Percentiles rank a stretch among this genome's conserved stretches.
Conservation (phyloP, 2,113 vertebrate genomes). For the Calypte anna region DNA sequence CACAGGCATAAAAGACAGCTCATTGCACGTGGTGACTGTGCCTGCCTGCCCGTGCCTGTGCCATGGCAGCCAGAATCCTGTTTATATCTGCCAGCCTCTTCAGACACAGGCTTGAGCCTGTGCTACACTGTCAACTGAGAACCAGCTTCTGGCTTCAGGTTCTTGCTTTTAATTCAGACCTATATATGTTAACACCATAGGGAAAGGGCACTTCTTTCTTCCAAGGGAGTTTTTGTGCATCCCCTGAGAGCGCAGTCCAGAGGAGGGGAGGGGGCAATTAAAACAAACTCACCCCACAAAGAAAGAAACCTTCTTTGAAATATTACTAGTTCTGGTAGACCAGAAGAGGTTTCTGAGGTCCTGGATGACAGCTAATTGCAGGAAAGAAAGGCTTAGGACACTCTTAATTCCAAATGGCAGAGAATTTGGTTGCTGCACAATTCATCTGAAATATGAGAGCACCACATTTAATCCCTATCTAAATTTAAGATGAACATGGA, state of each 20-base stretch:
- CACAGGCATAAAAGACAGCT: neutral
- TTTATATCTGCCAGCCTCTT: neutral
- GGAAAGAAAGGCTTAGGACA: neutral
- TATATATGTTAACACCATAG: neutral
- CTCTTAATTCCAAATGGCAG: neutral
- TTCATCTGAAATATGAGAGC: neutral
- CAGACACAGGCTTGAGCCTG: fast-evolving
- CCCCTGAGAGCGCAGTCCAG: fast-evolving
- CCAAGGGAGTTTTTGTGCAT: neutral
- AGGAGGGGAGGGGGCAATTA: neutral
- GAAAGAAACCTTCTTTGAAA: neutral
- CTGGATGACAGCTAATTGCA: neutral
- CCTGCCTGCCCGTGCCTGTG: neutral
- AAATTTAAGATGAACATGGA: neutral
- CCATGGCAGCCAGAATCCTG: neutral
- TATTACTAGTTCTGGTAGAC: neutral
- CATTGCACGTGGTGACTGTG: fast-evolving
- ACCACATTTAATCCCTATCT: neutral
- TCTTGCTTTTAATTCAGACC: neutral
- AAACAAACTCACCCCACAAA: neutral
- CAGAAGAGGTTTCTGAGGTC: neutral
- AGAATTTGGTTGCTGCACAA: neutral
- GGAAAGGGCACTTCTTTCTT: neutral
- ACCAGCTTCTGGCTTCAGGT: neutral
- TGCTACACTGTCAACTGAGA: neutral